These are phyloP conservation scores for Smittia aterrima DNA, from an alignment of 2,888 invertebrate genomes.

Conservation along the genomic window DNA sequence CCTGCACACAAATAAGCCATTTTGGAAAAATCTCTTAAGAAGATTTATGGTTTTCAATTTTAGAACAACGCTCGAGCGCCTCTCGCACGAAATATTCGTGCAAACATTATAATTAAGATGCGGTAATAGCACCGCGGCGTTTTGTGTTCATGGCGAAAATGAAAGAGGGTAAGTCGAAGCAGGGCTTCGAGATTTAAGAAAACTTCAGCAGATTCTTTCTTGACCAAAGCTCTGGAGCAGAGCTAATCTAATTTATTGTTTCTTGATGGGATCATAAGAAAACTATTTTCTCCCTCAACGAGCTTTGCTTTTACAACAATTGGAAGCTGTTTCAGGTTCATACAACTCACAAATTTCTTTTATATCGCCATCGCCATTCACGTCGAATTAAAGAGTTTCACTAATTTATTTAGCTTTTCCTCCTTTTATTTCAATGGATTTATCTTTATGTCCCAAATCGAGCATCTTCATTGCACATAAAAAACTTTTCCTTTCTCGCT, in stretches of 20 bases:
- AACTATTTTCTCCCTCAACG: neutral
- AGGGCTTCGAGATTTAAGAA: neutral
- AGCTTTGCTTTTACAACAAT: neutral
- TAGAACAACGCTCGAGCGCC: neutral
- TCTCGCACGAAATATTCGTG: neutral
- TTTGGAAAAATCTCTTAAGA: neutral
- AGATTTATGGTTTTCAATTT: conserved; percentile 3
- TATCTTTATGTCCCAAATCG: conserved; percentile 10
- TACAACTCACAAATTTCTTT: neutral
- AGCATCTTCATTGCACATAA: conserved; percentile 3
- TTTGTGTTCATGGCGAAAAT: too few species aligned
- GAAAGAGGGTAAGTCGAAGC: too few species aligned
- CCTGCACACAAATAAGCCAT: neutral
- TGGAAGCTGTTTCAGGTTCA: neutral
- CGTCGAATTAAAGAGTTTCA: neutral
- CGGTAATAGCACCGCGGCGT: neutral
- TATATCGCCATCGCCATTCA: neutral
- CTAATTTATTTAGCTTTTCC: conserved; percentile 20
- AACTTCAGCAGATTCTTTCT: too few species aligned
- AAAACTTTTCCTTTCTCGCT: neutral
- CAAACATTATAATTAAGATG: conserved; percentile 7
- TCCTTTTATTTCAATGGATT: conserved; percentile 5
- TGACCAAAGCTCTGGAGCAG: neutral
- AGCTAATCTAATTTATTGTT: neutral
- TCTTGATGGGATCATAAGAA: neutral